Evolutionary conservation across 2,888 invertebrate genomes (phyloP), one percentile per base, ranked within the genome.

Genomic region (Subacronicta megacephala): DNA sequence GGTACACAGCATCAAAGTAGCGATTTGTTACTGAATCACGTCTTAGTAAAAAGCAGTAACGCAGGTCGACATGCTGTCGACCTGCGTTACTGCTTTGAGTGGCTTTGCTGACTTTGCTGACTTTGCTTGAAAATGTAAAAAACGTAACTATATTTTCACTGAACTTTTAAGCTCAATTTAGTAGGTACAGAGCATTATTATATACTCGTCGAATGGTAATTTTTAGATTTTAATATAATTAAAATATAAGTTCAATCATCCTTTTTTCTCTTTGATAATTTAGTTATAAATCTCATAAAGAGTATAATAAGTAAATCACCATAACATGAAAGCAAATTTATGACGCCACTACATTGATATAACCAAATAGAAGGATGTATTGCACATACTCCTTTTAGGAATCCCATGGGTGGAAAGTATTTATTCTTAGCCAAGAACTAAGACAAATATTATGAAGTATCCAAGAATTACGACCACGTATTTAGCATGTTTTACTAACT

Each of bases 1-100:
- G 41, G 51, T 52, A 67, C 52, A 50, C 46, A 53, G 57, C 43
- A 18, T 47, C 67, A 67, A n/a, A 74, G 58, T 64, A 61, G 68
- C 54, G 38, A 73, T 72, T 38, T 73, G 49, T 71, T 74, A 74
- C 74, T 68, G 63, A 74, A 71, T 73, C 71, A 73, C 72, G 71
- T 68, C 40, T 64, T 71, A 1, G 6, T 31, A 31, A n/a, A 64
- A 71, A 59, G 61, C 59, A 66, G 47, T 43, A 45, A 55, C 62
- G 62, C 47, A 64, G 45, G 36, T 46, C 36, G 52, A 47, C n/a
- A 56, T n/a, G n/a, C n/a, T n/a, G n/a, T n/a, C n/a, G n/a, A n/a
- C n/a, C n/a, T n/a, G n/a, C n/a, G n/a, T n/a, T n/a, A n/a, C n/a
- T n/a, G n/a, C n/a, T n/a, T n/a, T n/a, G n/a, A n/a, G n/a, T n/a